Percentiles rank a stretch among this genome's conserved stretches.
Conservation (phyloP, 2,888 invertebrate genomes). For the Ennomos erosarius region DNA sequence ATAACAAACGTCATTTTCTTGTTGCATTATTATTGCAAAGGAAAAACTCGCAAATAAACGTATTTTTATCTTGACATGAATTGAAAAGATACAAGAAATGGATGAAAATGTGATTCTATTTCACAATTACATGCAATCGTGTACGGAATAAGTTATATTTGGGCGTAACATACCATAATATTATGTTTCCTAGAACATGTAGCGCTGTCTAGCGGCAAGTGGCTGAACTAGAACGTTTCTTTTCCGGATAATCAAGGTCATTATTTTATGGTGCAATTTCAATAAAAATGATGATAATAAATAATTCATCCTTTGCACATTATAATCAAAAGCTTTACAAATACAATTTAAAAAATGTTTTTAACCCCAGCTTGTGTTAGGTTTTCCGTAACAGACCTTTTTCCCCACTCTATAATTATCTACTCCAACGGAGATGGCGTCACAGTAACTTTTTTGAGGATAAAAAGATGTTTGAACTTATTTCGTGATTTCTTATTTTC, state of each 20-base stretch:
- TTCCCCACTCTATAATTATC: too few species aligned
- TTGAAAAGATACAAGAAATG: conserved; percentile 63
- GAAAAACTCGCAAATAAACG: conserved; percentile 66
- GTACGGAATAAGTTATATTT: conserved; percentile 62
- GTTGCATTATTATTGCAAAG: conserved; percentile 74
- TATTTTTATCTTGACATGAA: conserved; percentile 64
- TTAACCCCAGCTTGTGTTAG: too few species aligned
- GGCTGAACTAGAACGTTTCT: conserved; percentile 21
- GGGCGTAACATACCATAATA: conserved; percentile 68
- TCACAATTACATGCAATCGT: conserved; percentile 71
- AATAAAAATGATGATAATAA: too few species aligned
- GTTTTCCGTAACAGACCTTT: too few species aligned
- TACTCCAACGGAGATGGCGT: too few species aligned
- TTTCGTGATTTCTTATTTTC: too few species aligned
- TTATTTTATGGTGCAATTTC: too few species aligned
- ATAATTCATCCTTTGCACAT: too few species aligned
- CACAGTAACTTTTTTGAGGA: too few species aligned
- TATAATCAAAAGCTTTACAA: too few species aligned
- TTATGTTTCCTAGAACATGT: conserved; percentile 42
- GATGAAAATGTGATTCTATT: conserved; percentile 68
- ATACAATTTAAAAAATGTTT: too few species aligned
- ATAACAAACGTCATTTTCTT: conserved; percentile 77
- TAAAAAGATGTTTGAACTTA: too few species aligned
- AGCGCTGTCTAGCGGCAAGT: conserved; percentile 64
- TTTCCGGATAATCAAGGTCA: conserved; percentile 39